Evolutionary conservation across 2,797 vertebrate species (phyloP).

Genomic region (Bufotes viridis): DNA sequence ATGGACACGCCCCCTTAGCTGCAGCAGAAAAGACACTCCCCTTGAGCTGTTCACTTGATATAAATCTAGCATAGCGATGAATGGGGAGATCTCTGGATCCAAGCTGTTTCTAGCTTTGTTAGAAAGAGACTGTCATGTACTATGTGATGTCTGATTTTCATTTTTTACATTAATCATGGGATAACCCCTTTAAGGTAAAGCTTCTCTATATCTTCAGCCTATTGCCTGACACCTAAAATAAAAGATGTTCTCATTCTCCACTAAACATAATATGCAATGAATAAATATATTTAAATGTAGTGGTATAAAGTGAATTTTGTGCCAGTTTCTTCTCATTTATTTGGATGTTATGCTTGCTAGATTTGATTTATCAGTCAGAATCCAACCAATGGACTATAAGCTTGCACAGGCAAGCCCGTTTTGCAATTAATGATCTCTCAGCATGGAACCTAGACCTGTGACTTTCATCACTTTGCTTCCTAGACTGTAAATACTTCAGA

Average conservation of each 20-base stretch:
- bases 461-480: constrained; percentile 22
- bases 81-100: too few species aligned
- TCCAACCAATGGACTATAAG: neutral
- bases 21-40: too few species aligned
- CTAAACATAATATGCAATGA: neutral
- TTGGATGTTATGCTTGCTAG: neutral
- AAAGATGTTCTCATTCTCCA: neutral
- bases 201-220: too few species aligned
- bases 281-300: neutral
- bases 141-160: too few species aligned
- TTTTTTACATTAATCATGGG: too few species aligned
- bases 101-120: too few species aligned
- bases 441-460: constrained; percentile 1
- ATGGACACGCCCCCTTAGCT: too few species aligned
- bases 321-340: neutral
- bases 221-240: neutral
- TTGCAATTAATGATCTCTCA: constrained; percentile 20
- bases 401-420: neutral
- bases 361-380: constrained; percentile 21
- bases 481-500: neutral
- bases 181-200: too few species aligned
- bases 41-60: too few species aligned
- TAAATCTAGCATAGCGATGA: too few species aligned
- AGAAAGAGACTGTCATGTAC: too few species aligned
- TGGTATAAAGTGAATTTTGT: neutral